phyloP scores from a whole-genome alignment of 2,797 vertebrate species.

The Sebastes flavidus region DNA sequence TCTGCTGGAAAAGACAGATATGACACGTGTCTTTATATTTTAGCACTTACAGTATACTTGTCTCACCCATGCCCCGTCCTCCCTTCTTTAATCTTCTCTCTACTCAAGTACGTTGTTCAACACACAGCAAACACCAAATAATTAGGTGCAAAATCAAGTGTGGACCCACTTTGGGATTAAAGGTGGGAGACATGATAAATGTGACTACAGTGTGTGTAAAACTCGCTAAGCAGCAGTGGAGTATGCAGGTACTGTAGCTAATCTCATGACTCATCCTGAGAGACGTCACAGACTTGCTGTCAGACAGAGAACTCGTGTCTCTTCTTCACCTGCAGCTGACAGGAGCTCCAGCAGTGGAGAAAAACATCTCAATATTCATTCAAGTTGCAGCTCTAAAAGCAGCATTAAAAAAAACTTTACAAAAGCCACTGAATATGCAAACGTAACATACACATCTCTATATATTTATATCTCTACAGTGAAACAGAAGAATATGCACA shows the following conservation, averaged over 20 bases:
- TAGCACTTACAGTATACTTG: not conserved
- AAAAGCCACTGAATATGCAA: conserved; percentile 12
- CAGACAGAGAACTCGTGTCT: conserved; percentile 18
- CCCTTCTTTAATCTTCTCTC: not conserved
- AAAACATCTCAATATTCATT: not conserved
- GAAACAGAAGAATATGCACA: not conserved
- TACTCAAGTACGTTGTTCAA: not conserved
- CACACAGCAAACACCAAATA: conserved; percentile 1
- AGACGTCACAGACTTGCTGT: conserved; percentile 40
- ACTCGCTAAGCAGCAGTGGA: conserved; percentile 18
- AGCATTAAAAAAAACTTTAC: conserved; percentile 10
- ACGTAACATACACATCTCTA: not conserved
- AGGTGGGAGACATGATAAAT: conserved; percentile 2
- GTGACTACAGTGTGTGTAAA: conserved; percentile 16
- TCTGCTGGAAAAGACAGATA: not conserved
- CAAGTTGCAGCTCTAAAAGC: conserved; percentile 16
- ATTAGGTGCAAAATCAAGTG: conserved; percentile 20
- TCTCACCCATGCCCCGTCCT: not conserved
- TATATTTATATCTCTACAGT: not conserved
- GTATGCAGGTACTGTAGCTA: conserved; percentile 42
- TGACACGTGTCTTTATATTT: conserved; percentile 2
- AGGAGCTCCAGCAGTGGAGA: conserved; percentile 1
- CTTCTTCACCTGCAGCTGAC: conserved; percentile 45
- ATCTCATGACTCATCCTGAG: conserved; percentile 53
- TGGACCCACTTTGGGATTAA: not conserved